Evolutionary conservation across 2,113 vertebrate species (phyloP).

Genomic region (Anarhynchus alexandrinus): DNA sequence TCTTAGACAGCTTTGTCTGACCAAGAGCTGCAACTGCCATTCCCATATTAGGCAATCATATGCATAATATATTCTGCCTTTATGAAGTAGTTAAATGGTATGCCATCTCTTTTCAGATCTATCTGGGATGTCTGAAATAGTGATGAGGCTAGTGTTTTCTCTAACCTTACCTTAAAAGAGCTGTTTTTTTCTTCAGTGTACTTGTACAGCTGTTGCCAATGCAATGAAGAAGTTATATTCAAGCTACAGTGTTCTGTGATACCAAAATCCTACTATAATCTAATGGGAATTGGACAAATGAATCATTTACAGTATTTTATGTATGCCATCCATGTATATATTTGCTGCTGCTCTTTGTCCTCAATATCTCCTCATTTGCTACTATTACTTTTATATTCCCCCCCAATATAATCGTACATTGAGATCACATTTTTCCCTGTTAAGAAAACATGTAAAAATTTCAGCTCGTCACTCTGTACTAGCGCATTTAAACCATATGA

Average conservation of each 20-base stretch:
- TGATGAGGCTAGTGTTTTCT: neutral
- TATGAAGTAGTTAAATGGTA: accelerated
- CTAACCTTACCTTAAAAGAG: neutral
- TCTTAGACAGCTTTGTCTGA: neutral
- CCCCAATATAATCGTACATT: neutral
- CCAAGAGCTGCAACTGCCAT: neutral
- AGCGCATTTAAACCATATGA: neutral
- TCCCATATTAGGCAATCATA: neutral
- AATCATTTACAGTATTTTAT: neutral
- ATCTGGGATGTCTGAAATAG: neutral
- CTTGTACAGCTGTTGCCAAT: neutral
- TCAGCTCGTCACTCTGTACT: neutral
- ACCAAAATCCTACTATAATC: neutral
- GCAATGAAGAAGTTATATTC: neutral
- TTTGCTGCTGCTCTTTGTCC: neutral
- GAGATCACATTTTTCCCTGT: neutral
- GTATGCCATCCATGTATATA: neutral
- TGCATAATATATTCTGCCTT: neutral
- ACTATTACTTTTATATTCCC: neutral
- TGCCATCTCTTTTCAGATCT: neutral
- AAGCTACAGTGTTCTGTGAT: neutral
- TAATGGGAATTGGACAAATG: neutral
- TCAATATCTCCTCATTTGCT: neutral
- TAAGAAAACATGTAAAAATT: neutral
- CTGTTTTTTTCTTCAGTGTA: neutral